Evolutionary conservation across 37 sponge, comb jelly and placozoan genomes (phyloP), one percentile per base, ranked within the genome.

Genomic region (Axinella damicornis): DNA sequence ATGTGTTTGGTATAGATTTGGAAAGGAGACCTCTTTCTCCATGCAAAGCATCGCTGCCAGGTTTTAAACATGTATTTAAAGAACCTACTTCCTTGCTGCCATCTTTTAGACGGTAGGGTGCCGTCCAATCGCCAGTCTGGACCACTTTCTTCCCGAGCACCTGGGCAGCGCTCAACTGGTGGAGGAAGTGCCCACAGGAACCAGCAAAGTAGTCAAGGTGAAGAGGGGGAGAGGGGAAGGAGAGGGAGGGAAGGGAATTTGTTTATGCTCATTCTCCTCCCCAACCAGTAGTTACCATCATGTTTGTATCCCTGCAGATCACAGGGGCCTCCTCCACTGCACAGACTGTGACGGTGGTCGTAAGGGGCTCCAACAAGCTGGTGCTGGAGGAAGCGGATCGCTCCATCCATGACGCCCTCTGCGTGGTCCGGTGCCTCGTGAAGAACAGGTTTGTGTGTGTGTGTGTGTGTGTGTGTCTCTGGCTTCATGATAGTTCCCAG

Each of bases 361-460:
- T 99, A 75, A 40, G 97, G 14, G 99, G 99, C 19, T 96, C 97
- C 6, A 99, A 99, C 82, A 99, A 99, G 31, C 90, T 99, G 66
- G 90, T 99, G 66, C 72, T 97, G 34, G 99, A 97, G n/a, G 99
- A 99, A 53, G 99, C 99, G 13, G 99, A 95, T 13, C 76, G 99
- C 5, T 99, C 99, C 46, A 91, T 99, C 28, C 99, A 99, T 59
- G 99, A 99, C 81, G 99, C 99, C 21, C 94, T 99, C 38, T 99
- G 99, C 78, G 99, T 99, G 57, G 87, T 99, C 41, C 75, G 99
- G 24, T 99, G 97, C 77, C 88, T 99, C 11, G 99, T 99, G 21
- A 99, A 99, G 87, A 99, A 93, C 38, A 86, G 88, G 98, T 92
- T 37, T 32, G 62, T 46, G 46, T 46, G 46, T 46, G 46, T 46